Base-by-base conservation (phyloP, 2,113 vertebrate genomes). In the Leptobrachium leishanense region DNA sequence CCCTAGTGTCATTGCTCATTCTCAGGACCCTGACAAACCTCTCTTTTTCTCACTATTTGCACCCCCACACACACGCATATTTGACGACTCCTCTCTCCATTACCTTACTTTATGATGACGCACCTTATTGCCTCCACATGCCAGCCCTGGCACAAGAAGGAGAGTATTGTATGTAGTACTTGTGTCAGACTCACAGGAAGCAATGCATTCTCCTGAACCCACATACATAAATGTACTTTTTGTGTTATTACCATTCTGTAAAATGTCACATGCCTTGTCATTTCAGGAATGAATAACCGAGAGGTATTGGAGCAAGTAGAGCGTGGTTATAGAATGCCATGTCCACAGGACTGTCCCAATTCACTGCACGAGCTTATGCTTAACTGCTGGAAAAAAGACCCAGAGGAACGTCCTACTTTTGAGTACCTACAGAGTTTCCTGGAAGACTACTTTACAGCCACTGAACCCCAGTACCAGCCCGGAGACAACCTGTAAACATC, bases 391-490 rank as follows among this genome's bases (percentile, higher is more conserved):
- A 99, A 99, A 90, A 97, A 96, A 89, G 96, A 99, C 81, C 94
- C 97, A 0, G 98, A 99, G 84, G 98, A 99, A 71, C 92, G 98
- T 73, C 98, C 96, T 75, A 99, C 98, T 79, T 99, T 99, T 1
- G 98, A 99, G 83, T 99, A 99, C 87, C 92, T 99, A 85, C 97
- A 99, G 88, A 94, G 95, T 90, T 99, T 99, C 89, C 92, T 99
- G 86, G 98, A 99, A 93, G 97, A 99, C 92, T 99, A 99, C 93
- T 98, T 99, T 89, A 99, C 97, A 4, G 97, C 98, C 79, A 99
- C 98, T 43, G 98, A 99, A 89, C 98, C 98, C 87, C 98, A 99
- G 90, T 99, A 99, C 87, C 98, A 99, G 86, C 98, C 98, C 0
- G 98, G 98, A 0, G 98, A 99, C 87, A 99, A 99, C 94, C 95